phyloP scores from a whole-genome alignment of 2,888 invertebrate species.

The Sphecodes monilicornis region DNA sequence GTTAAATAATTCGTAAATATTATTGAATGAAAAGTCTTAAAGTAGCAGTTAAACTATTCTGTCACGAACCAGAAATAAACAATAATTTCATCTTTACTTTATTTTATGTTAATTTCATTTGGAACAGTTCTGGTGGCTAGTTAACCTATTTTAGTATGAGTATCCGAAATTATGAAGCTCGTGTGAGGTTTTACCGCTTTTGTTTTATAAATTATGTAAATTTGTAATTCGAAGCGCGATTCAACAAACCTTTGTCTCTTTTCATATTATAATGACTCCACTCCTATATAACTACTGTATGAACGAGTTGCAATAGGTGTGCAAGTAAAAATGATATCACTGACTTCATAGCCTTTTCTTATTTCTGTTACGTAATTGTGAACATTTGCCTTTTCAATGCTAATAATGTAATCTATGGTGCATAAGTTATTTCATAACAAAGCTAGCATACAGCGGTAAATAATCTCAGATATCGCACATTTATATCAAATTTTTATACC shows the following conservation, averaged over 20 bases:
- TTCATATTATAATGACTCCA: background rate
- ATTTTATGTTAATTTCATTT: background rate
- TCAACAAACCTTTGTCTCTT: background rate
- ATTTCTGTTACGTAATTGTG: background rate
- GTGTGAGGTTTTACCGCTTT: background rate
- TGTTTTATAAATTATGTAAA: background rate
- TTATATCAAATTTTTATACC: constrained; percentile 38
- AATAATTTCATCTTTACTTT: background rate
- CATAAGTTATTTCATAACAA: background rate
- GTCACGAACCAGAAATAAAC: background rate
- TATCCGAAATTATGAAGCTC: background rate
- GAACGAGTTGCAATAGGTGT: background rate
- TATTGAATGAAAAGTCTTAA: background rate
- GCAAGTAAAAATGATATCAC: background rate
- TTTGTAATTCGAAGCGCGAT: background rate
- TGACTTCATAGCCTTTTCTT: constrained; percentile 21
- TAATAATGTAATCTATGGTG: background rate
- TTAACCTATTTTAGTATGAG: background rate
- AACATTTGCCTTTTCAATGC: background rate
- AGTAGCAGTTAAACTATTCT: background rate
- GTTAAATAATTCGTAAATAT: background rate
- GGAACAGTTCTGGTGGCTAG: background rate
- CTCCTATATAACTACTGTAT: background rate
- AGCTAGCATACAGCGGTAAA: background rate
- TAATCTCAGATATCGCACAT: background rate